Evolutionary conservation across 2,113 vertebrate species (phyloP).

Genomic region (Paralichthys olivaceus): DNA sequence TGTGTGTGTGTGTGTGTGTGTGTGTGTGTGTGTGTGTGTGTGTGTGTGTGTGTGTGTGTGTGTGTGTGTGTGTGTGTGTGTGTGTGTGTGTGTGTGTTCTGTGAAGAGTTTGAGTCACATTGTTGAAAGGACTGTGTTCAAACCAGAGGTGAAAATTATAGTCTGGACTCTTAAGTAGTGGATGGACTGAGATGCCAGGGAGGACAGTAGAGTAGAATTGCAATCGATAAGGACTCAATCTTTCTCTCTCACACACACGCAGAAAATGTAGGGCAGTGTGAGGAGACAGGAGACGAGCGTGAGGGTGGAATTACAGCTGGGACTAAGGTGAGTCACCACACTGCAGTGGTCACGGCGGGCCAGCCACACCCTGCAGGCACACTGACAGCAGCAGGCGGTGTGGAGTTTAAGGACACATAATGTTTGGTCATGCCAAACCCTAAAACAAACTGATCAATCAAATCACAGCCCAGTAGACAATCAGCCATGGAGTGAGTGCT

Average conservation of each 20-base stretch:
- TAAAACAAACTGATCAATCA: constrained; percentile 43
- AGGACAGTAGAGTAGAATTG: constrained; percentile 5
- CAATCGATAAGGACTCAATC: neutral
- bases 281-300: constrained; percentile 9
- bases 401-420: neutral
- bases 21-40: neutral
- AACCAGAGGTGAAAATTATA: constrained; percentile 37
- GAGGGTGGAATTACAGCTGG: constrained; percentile 62
- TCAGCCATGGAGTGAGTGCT: constrained; percentile 8
- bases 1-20: neutral
- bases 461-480: constrained; percentile 1
- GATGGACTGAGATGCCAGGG: constrained; percentile 11
- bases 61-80: constrained; percentile 8
- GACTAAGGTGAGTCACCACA: constrained; percentile 67
- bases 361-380: constrained; percentile 20
- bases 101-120: constrained; percentile 12
- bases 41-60: constrained; percentile 7
- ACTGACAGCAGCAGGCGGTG: neutral
- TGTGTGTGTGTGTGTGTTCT: neutral
- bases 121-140: constrained; percentile 31
- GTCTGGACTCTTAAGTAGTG: constrained; percentile 22
- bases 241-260: constrained; percentile 10
- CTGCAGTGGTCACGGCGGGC: constrained; percentile 49
- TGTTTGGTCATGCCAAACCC: neutral
- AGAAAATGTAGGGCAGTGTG: constrained; percentile 36